Evolutionary conservation across 2,113 vertebrate species (phyloP).

Genomic region (Regulus satrapa): DNA sequence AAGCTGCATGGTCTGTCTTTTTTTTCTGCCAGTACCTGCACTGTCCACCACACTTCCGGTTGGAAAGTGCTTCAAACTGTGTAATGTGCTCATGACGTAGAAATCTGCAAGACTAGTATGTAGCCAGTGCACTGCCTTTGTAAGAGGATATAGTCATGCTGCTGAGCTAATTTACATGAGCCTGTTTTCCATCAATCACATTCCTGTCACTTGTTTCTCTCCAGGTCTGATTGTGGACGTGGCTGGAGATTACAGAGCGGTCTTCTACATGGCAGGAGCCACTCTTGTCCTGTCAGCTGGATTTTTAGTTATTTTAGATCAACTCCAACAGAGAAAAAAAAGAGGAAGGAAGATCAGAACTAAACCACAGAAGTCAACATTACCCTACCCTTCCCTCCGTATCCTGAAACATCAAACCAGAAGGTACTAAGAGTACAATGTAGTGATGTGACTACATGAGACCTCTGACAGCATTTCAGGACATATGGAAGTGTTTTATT

Average conservation of each 20-base stretch:
- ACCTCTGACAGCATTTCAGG: background rate
- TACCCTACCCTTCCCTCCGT: background rate
- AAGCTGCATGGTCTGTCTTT: accelerated
- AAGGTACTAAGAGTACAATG: background rate
- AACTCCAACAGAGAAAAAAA: constrained; percentile 13
- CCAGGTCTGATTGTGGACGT: constrained; percentile 38
- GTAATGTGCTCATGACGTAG: background rate
- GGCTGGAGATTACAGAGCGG: constrained; percentile 35
- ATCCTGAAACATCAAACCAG: background rate
- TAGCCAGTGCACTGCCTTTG: background rate
- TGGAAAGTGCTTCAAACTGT: background rate
- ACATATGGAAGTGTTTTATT: background rate
- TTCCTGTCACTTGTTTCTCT: background rate
- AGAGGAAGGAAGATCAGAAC: background rate
- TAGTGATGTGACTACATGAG: background rate
- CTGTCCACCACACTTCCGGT: background rate
- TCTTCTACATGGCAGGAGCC: constrained; percentile 55
- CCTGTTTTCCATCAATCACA: background rate
- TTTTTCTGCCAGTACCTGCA: background rate
- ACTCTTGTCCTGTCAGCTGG: constrained; percentile 22
- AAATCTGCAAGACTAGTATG: background rate
- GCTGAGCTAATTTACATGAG: background rate
- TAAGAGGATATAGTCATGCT: background rate
- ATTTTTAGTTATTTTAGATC: constrained; percentile 43
- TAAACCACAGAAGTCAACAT: background rate